phyloP scores from a whole-genome alignment of 2,797 vertebrate species.

The Malurus leucopterus region DNA sequence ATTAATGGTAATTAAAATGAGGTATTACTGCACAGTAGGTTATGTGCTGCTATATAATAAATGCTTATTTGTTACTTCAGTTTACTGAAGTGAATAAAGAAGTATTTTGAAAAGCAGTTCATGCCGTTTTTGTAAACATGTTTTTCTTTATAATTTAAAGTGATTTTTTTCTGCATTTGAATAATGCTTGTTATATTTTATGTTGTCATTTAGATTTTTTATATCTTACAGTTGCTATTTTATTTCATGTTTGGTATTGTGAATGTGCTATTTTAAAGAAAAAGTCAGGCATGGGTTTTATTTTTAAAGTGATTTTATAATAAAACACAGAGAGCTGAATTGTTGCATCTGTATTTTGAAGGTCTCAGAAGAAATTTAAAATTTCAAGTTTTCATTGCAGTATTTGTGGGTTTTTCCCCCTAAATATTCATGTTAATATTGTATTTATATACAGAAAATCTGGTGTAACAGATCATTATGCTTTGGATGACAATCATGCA shows the following conservation, averaged over 20 bases:
- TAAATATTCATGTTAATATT: background rate
- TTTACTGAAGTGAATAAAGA: background rate
- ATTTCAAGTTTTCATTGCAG: background rate
- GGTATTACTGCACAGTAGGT: background rate
- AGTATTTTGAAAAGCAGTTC: background rate
- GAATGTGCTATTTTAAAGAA: background rate
- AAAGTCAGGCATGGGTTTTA: background rate
- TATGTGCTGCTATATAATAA: background rate
- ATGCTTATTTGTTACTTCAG: background rate
- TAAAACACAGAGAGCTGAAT: background rate
- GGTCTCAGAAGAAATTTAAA: background rate
- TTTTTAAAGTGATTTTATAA: background rate
- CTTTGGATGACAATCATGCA: constrained; percentile 90
- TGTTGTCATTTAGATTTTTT: background rate
- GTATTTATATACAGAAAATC: constrained; percentile 80
- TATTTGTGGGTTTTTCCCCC: background rate
- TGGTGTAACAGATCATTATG: constrained; percentile 94
- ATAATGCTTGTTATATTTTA: background rate
- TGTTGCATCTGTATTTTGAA: background rate
- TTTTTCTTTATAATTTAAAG: background rate
- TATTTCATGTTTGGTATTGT: background rate
- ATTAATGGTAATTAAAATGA: background rate
- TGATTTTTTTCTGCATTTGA: background rate
- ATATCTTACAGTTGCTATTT: background rate
- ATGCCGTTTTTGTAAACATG: background rate